A percentile compares a stretch with the other conserved stretches of the same genome.
Conservation (phyloP, 1,140 invertebrate species). For the Lethrus apterus region DNA sequence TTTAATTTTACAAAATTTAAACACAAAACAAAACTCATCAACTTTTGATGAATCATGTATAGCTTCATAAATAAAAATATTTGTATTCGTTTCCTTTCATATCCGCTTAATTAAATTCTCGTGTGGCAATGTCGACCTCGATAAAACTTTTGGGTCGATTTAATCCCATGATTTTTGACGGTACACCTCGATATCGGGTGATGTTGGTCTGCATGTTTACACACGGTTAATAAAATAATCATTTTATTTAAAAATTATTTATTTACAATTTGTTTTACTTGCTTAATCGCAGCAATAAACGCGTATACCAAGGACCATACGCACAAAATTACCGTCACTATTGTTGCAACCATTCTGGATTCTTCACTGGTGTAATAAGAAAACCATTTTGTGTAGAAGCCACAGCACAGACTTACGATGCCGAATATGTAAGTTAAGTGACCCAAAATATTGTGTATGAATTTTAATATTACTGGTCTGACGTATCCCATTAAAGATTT, state of each 20-base stretch:
- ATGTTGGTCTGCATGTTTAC: constrained; percentile 3
- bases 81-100: too few species aligned
- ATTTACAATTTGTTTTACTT: constrained; percentile 9
- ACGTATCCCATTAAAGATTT: constrained; percentile 1
- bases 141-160: constrained; percentile 8
- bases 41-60: too few species aligned
- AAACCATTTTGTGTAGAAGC: constrained; percentile 7
- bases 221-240: constrained; percentile 4
- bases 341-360: neutral
- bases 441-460: constrained; percentile 7
- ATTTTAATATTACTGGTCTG: neutral
- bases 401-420: constrained; percentile 7
- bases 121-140: too few species aligned
- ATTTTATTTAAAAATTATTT: constrained; percentile 4
- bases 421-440: constrained; percentile 4
- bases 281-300: constrained; percentile 2
- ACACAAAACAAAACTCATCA: too few species aligned
- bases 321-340: constrained; percentile 1
- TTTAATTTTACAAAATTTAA: too few species aligned
- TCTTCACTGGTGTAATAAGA: constrained; percentile 5
- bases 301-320: constrained; percentile 2
- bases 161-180: neutral
- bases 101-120: too few species aligned
- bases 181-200: neutral
- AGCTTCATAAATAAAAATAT: too few species aligned